These are phyloP conservation scores for Amblyjoppa fuscipennis DNA, from an alignment of 2,888 invertebrate genomes.

Conservation along the genomic window DNA sequence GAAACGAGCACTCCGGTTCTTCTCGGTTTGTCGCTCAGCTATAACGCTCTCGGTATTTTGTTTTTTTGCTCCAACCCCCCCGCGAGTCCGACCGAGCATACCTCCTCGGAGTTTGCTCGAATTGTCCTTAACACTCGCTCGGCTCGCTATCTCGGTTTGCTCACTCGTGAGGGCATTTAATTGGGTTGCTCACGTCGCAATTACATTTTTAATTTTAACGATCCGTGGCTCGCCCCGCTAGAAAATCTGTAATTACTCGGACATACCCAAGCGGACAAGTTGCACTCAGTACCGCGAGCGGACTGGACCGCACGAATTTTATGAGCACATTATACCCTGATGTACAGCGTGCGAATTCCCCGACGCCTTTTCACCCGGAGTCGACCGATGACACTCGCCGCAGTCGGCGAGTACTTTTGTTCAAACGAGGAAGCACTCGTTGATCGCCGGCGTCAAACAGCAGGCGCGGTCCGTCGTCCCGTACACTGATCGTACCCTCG, in stretches of 20 bases:
- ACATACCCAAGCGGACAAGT: not conserved
- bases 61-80: constrained; percentile 9
- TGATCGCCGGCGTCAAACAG: constrained; percentile 11
- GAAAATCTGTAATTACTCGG: constrained; percentile 1
- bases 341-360: constrained; percentile 1
- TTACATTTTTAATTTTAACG: constrained; percentile 45
- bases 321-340: not conserved
- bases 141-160: not conserved
- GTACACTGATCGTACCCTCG: not conserved
- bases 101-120: constrained; percentile 24
- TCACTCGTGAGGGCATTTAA: not conserved
- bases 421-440: not conserved
- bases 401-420: not conserved
- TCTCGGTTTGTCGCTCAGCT: not conserved
- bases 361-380: not conserved
- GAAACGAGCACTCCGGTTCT: constrained; percentile 30
- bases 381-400: not conserved
- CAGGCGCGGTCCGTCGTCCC: not conserved
- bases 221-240: not conserved
- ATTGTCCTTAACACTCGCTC: constrained; percentile 52
- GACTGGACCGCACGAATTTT: constrained; percentile 18
- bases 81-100: constrained; percentile 6
- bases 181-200: constrained; percentile 2
- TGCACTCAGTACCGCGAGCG: not conserved
- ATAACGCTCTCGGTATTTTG: constrained; percentile 4